Conservation (phyloP, 2,888 invertebrate genomes). For the Megalurothrips usitatus region DNA sequence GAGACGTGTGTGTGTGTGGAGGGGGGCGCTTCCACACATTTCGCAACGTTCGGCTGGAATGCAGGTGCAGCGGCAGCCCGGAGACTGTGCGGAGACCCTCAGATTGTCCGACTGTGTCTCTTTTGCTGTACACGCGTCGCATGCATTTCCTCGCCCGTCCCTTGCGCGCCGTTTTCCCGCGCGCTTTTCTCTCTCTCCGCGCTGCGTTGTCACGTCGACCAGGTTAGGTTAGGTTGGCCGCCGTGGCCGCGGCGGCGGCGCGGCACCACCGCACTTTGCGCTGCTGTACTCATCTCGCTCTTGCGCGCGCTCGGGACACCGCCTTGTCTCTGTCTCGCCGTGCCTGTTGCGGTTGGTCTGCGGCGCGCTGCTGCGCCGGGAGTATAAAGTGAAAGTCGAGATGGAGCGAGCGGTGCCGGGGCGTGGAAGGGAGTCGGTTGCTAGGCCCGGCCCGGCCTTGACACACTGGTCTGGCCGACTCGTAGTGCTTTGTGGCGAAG, state of each 20-base stretch:
- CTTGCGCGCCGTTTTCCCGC: no score
- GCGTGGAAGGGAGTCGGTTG: no score
- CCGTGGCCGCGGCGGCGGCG: no score
- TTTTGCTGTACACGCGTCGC: background rate
- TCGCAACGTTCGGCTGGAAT: background rate
- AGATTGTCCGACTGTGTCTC: no score
- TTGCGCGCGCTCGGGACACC: background rate
- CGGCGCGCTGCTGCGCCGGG: background rate
- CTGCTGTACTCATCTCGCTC: no score
- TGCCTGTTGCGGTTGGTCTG: background rate
- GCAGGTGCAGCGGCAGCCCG: background rate
- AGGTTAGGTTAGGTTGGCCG: no score
- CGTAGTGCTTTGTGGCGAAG: no score
- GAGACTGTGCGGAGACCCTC: background rate
- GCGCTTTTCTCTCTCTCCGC: no score
- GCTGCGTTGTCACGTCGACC: no score
- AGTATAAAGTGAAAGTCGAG: background rate
- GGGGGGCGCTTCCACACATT: background rate
- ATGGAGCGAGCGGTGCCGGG: no score
- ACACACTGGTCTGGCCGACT: background rate
- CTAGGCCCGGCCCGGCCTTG: background rate
- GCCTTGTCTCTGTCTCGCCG: no score
- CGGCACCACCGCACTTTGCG: no score
- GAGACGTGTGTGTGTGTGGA: background rate
- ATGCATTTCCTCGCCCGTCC: background rate